Percentiles rank a stretch among this genome's conserved stretches.
phyloP scores from a whole-genome alignment of 2,797 vertebrate species.

The Pseudomugil gertrudae region DNA sequence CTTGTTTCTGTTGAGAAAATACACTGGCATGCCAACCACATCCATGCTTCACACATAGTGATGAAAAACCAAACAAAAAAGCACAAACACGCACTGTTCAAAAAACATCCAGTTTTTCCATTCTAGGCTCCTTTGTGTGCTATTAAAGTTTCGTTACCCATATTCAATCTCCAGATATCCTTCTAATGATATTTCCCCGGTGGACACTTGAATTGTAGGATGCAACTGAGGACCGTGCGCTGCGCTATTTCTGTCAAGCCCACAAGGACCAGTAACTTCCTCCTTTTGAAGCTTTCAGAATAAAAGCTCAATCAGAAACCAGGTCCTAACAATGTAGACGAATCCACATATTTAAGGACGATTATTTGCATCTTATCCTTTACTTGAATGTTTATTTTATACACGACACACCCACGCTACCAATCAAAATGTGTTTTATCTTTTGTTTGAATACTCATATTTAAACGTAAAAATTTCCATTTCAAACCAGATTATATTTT shows the following conservation, averaged over 20 bases:
- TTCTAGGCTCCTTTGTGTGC: slow-evolving; percentile 58
- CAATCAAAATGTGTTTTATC: neutral
- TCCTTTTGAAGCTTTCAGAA: slow-evolving; percentile 56
- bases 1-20: slow-evolving; percentile 67
- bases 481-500: neutral
- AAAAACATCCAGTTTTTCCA: slow-evolving; percentile 54
- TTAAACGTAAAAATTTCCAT: slow-evolving; percentile 1
- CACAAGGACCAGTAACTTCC: neutral
- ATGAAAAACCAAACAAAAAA: slow-evolving; percentile 35
- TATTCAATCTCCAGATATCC: slow-evolving; percentile 57
- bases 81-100: slow-evolving; percentile 40
- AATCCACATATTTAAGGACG: neutral
- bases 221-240: slow-evolving; percentile 52
- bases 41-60: slow-evolving; percentile 75
- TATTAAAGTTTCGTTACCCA: slow-evolving; percentile 49
- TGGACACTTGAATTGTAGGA: slow-evolving; percentile 69
- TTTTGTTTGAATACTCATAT: neutral
- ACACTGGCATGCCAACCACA: slow-evolving; percentile 70
- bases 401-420: neutral
- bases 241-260: slow-evolving; percentile 47
- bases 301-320: slow-evolving; percentile 38
- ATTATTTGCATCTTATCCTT: neutral
- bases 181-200: slow-evolving; percentile 57
- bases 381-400: neutral
- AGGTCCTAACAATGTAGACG: neutral